These are phyloP conservation scores for Drosophila tropicalis DNA, from an alignment of 1,140 invertebrate genomes.

Conservation along the genomic window DNA sequence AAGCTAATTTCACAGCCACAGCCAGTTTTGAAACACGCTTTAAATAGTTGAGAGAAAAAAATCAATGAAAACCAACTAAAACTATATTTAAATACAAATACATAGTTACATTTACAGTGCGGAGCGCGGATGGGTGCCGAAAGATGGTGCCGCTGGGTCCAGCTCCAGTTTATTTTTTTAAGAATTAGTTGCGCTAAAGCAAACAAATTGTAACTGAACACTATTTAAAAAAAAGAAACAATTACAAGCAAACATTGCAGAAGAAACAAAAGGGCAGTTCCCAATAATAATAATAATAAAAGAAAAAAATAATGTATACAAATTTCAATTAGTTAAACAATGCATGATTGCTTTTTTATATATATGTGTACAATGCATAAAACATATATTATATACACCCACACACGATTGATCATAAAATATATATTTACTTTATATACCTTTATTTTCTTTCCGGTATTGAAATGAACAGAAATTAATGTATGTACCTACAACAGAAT, in stretches of 20 bases:
- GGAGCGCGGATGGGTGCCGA: conserved; percentile 32
- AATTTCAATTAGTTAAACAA: conserved; percentile 63
- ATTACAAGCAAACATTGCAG: background rate
- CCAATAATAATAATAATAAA: conserved; percentile 40
- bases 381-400: conserved; percentile 10
- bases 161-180: conserved; percentile 77
- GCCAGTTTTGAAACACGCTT: conserved; percentile 77
- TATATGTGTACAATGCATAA: conserved; percentile 20
- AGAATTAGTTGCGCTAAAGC: conserved; percentile 75
- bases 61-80: conserved; percentile 43
- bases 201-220: conserved; percentile 72
- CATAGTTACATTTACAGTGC: conserved; percentile 72
- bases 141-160: background rate
- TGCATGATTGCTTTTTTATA: conserved; percentile 63
- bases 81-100: conserved; percentile 47
- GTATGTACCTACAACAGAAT: conserved; percentile 51
- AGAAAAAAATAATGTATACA: conserved; percentile 50
- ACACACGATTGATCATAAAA: conserved; percentile 19
- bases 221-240: conserved; percentile 31
- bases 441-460: conserved; percentile 43
- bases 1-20: conserved; percentile 81
- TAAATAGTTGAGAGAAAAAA: conserved; percentile 59
- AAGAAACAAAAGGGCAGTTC: conserved; percentile 37
- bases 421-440: conserved; percentile 37
- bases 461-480: conserved; percentile 52